Evolutionary conservation across 2,888 invertebrate genomes (phyloP).

Genomic region (Phlogophora meticulosa): DNA sequence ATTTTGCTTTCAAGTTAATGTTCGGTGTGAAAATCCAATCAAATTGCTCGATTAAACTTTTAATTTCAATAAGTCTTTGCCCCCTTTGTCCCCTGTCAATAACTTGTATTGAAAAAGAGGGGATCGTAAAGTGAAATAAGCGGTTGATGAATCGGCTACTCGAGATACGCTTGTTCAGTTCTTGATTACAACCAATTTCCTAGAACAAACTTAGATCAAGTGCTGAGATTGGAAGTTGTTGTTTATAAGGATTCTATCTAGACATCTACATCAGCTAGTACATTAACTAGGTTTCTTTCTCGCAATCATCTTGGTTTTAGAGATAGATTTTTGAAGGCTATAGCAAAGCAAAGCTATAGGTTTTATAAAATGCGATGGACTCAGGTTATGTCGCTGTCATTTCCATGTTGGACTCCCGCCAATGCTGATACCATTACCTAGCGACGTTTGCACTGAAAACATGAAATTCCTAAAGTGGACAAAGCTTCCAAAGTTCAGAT

Average conservation of each 20-base stretch:
- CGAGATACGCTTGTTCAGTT: conserved; percentile 26
- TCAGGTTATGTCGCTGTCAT: conserved; percentile 61
- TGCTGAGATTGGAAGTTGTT: conserved; percentile 20
- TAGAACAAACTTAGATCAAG: conserved; percentile 41
- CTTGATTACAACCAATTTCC: conserved; percentile 38
- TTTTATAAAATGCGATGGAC: conserved; percentile 64
- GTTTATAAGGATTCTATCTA: conserved; percentile 29
- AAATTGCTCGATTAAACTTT: conserved; percentile 17
- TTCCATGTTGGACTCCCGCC: conserved; percentile 64
- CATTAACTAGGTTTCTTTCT: conserved; percentile 21
- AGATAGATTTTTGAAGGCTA: too few species aligned
- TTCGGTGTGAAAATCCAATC: conserved; percentile 8
- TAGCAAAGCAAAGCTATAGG: conserved; percentile 2
- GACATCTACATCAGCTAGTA: conserved; percentile 8
- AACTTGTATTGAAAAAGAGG: conserved; percentile 2
- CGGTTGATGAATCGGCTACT: conserved; percentile 40
- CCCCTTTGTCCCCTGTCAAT: not conserved
- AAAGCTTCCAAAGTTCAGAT: conserved; percentile 42
- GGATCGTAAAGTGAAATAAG: conserved; percentile 21
- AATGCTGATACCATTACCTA: conserved; percentile 54
- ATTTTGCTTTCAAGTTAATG: conserved; percentile 17
- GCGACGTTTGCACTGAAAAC: conserved; percentile 36
- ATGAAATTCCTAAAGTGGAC: conserved; percentile 46
- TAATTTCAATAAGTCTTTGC: conserved; percentile 19
- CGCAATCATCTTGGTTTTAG: too few species aligned